These are phyloP conservation scores for Pelodytes ibericus DNA, from an alignment of 2,797 vertebrate species.

Conservation along the genomic window DNA sequence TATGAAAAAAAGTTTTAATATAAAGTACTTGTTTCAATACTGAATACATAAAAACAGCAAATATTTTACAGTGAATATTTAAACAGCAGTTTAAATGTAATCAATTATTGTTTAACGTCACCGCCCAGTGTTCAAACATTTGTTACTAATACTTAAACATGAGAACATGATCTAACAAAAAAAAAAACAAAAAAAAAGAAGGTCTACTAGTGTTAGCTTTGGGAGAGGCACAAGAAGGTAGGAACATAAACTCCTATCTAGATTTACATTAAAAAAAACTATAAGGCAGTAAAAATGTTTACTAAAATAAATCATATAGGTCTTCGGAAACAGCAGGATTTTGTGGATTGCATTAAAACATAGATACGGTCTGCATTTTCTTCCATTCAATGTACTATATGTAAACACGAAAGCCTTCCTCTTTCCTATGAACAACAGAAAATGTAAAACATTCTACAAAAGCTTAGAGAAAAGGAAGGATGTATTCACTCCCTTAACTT, in stretches of 20 bases:
- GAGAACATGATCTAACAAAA: slow-evolving; percentile 33
- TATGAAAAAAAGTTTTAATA: too few relatives aligned
- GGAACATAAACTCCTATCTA: slow-evolving; percentile 1
- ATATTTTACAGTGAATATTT: neutral
- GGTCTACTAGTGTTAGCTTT: slow-evolving; percentile 32
- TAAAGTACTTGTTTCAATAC: too few relatives aligned
- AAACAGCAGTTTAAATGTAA: neutral
- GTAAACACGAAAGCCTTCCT: slow-evolving; percentile 9
- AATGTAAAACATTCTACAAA: slow-evolving; percentile 33
- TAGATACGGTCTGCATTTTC: neutral
- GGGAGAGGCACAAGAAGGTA: slow-evolving; percentile 23
- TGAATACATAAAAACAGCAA: too few relatives aligned
- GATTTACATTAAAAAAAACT: neutral
- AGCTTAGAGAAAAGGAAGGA: slow-evolving; percentile 29
- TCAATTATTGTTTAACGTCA: neutral
- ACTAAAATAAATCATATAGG: neutral
- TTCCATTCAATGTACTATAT: neutral
- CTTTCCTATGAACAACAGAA: slow-evolving; percentile 13
- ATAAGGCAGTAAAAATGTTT: neutral
- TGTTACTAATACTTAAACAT: slow-evolving; percentile 4
- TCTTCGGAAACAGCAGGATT: neutral
- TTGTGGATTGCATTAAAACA: neutral
- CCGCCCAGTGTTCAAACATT: slow-evolving; percentile 38
- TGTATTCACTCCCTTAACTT: slow-evolving; percentile 16
- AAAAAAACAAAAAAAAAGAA: neutral